phyloP scores from a whole-genome alignment of 1,140 invertebrate species.

The Drosophila arizonae region DNA sequence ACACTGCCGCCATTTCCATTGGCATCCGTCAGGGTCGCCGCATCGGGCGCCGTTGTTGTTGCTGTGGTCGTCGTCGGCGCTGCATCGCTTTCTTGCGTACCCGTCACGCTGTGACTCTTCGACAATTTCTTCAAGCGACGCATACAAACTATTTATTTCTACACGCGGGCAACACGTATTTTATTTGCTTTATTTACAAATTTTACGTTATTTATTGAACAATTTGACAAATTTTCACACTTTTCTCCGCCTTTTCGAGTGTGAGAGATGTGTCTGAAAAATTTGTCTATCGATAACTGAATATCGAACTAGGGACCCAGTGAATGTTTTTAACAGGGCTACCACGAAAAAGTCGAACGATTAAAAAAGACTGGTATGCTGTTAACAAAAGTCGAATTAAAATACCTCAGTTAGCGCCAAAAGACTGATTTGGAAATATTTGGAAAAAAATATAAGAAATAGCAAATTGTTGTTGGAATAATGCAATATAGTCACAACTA shows the following conservation, averaged over 20 bases:
- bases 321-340: not conserved
- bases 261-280: constrained; percentile 32
- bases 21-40: constrained; percentile 36
- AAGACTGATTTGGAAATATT: not conserved
- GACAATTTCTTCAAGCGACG: constrained; percentile 66
- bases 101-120: constrained; percentile 70
- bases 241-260: constrained; percentile 46
- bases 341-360: not conserved
- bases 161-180: constrained; percentile 34
- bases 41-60: constrained; percentile 19
- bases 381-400: not conserved
- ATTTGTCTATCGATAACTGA: constrained; percentile 32
- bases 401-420: not conserved
- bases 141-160: constrained; percentile 43
- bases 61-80: constrained; percentile 24
- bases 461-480: too few species aligned
- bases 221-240: constrained; percentile 63
- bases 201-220: constrained; percentile 42
- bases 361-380: constrained; percentile 1
- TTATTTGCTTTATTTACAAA: constrained; percentile 18
- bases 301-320: constrained; percentile 21
- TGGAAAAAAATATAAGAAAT: too few species aligned
- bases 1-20: constrained; percentile 29
- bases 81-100: constrained; percentile 44
- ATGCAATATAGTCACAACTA: not conserved